Evolutionary conservation across 2,113 vertebrate species (phyloP).

Genomic region (Peromyscus californicus): DNA sequence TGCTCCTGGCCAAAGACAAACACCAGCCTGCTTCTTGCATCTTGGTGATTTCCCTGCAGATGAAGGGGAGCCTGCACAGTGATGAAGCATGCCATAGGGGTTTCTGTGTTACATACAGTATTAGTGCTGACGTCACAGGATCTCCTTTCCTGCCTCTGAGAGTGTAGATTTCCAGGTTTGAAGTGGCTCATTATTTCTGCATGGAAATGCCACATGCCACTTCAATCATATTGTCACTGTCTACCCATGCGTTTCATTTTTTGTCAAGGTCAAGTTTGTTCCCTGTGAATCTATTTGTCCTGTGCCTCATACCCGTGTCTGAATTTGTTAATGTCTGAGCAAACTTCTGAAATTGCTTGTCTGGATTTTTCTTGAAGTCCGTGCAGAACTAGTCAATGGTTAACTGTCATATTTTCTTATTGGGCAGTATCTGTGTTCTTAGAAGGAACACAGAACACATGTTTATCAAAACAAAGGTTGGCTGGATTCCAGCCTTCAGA

Average conservation of each 20-base stretch:
- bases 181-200: slow-evolving; percentile 15
- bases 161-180: not conserved
- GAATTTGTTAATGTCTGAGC: not conserved
- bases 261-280: slow-evolving; percentile 52
- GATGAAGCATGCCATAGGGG: not conserved
- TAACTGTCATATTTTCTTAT: not conserved
- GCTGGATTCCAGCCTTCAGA: not conserved
- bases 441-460: not conserved
- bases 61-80: not conserved
- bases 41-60: not conserved
- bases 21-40: not conserved
- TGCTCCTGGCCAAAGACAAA: not conserved
- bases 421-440: not conserved
- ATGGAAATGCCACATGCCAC: not conserved
- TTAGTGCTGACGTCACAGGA: not conserved
- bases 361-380: not conserved
- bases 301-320: not conserved
- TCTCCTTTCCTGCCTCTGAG: not conserved
- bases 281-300: slow-evolving; percentile 18
- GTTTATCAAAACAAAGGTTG: not conserved
- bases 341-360: slow-evolving; percentile 32
- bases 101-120: not conserved
- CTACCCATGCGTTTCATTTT: slow-evolving; percentile 40
- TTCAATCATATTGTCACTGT: not conserved
- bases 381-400: not conserved